Conservation (phyloP, 30 jellyfish, hydroid and myxozoan genomes). For the Rhopilema esculentum region DNA sequence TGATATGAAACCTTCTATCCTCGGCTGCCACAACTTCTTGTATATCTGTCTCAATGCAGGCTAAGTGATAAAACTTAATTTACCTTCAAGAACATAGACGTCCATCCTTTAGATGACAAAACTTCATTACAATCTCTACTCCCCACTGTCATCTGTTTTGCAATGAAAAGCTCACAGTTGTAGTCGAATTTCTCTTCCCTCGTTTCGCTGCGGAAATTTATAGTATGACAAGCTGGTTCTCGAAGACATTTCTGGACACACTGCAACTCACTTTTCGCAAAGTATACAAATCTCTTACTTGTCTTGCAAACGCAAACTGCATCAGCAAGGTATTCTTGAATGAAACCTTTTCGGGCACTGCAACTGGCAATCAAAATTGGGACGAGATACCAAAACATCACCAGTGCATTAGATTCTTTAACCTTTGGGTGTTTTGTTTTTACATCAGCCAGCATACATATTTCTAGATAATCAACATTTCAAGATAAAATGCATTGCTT, state of each 20-base stretch:
- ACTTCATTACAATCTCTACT: background rate
- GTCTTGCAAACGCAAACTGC: background rate
- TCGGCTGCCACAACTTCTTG: too few relatives aligned
- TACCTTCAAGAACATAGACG: background rate
- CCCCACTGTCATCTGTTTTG: background rate
- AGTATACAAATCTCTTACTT: background rate
- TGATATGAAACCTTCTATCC: too few relatives aligned
- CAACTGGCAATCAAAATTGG: background rate
- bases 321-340: background rate
- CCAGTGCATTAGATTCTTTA: background rate
- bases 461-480: too few relatives aligned
- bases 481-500: too few relatives aligned
- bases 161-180: background rate
- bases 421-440: too few relatives aligned
- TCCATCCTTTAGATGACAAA: background rate
- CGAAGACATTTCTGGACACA: conserved; percentile 48
- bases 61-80: too few relatives aligned
- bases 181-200: background rate
- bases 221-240: background rate
- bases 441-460: too few relatives aligned
- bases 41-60: too few relatives aligned
- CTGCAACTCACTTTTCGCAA: conserved; percentile 36
- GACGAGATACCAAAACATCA: background rate
- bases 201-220: background rate
- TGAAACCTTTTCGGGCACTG: background rate